These are phyloP conservation scores for Thereva nobilitata DNA, from an alignment of 2,888 invertebrate genomes.

Conservation along the genomic window DNA sequence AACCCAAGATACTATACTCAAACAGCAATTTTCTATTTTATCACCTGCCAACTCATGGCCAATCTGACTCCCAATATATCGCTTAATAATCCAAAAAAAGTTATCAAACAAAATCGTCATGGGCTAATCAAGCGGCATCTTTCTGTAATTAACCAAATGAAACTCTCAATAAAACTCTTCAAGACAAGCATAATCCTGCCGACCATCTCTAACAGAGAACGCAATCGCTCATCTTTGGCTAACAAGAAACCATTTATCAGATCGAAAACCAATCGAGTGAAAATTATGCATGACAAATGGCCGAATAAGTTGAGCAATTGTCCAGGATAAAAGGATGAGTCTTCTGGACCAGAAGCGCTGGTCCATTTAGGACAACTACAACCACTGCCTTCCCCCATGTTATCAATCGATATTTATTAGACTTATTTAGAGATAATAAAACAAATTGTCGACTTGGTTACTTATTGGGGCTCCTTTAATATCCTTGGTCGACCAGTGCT, in stretches of 20 bases:
- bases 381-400: slow-evolving; percentile 20
- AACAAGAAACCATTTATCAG: slow-evolving; percentile 22
- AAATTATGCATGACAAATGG: slow-evolving; percentile 41
- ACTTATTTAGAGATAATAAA: slow-evolving; percentile 37
- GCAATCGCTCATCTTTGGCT: slow-evolving; percentile 26
- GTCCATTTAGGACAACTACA: neutral
- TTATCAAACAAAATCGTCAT: neutral
- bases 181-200: slow-evolving; percentile 6
- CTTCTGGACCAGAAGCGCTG: neutral
- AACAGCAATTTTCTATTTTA: no score
- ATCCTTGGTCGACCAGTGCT: slow-evolving; percentile 8
- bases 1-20: no score
- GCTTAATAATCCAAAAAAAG: no score
- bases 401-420: slow-evolving; percentile 40
- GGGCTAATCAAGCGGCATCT: slow-evolving; percentile 4
- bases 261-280: slow-evolving; percentile 40
- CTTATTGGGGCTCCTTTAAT: slow-evolving; percentile 28
- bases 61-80: no score
- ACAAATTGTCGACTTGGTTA: slow-evolving; percentile 37
- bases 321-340: neutral
- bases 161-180: slow-evolving; percentile 19
- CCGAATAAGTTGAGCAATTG: slow-evolving; percentile 37
- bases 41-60: no score
- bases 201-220: neutral
- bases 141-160: slow-evolving; percentile 17